A percentile compares a stretch with the other conserved stretches of the same genome.
These are phyloP conservation scores for Darevskia nairensis DNA, from an alignment of 2,797 vertebrate species.

Conservation along the genomic window DNA sequence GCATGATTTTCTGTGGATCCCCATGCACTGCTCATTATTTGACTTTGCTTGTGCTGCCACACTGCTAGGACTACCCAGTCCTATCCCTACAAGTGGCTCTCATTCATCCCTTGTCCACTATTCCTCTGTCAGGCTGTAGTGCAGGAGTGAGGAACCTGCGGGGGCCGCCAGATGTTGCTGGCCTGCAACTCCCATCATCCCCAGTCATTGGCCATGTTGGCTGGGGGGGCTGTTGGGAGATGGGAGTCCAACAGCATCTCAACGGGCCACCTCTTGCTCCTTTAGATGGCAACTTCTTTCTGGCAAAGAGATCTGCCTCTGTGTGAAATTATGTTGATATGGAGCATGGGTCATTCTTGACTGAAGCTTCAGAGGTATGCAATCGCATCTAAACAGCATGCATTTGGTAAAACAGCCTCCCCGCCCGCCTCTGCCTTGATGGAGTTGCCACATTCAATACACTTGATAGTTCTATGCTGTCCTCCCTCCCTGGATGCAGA, in stretches of 20 bases:
- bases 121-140: background rate
- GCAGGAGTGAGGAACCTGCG: background rate
- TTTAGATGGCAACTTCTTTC: background rate
- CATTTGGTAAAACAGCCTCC: background rate
- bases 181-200: background rate
- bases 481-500: background rate
- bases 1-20: background rate
- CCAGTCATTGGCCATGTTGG: background rate
- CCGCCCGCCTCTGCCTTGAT: background rate
- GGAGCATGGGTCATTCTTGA: background rate
- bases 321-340: background rate
- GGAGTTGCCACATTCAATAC: background rate
- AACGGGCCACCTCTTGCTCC: background rate
- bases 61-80: background rate
- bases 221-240: background rate
- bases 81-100: background rate
- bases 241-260: background rate
- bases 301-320: background rate
- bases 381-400: background rate
- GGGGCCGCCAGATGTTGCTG: background rate
- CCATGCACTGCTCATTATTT: background rate
- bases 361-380: background rate
- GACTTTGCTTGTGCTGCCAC: background rate
- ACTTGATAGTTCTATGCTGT: background rate
- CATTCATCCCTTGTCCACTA: background rate